Evolutionary conservation across 2,888 invertebrate genomes (phyloP), one percentile per base, ranked within the genome.

Genomic region (Papilio protenor): DNA sequence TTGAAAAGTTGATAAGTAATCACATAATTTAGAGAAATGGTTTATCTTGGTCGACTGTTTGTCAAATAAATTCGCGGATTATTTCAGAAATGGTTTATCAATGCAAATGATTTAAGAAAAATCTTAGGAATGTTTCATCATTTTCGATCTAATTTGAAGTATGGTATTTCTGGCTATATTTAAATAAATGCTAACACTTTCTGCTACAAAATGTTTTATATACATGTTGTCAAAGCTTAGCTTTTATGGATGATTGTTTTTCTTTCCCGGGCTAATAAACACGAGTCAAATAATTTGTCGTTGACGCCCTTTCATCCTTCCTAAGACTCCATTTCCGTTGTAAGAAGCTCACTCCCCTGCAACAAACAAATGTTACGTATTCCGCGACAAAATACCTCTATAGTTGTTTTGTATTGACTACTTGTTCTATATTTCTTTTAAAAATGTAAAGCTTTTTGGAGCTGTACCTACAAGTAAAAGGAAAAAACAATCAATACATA

Each of bases 331-430:
- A 83, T 81, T 82, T 84, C 86, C 86, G 88, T 88, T 86, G 87
- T 87, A 84, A 84, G 71, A 70, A 16, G 45, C 85, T 85, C 83
- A 79, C 81, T 84, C 81, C 81, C 82, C 84, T 85, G 84, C 81
- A 83, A 85, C 85, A 85, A 91, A 91, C 87, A 90, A 92, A 91
- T 91, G 88, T 88, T 85, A 85, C 83, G 80, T 88, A 91, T 92
- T 91, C 90, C 90, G 84, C 83, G 86, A 81, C 85, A 84, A 86
- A 86, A 85, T 85, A 83, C 85, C 86, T 88, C 86, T 88, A 85
- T 85, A 83, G 80, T 79, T 81, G 79, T 82, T 82, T 11, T 59
- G 23, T 23, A 23, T 59, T 23, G 59, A 6, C 59, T 59, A 12
- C 23, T 23, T 59, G 23, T 71, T 40, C 40, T 40, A 8, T 40